Conservation (phyloP, 2,888 invertebrate species). For the Anarsia innoxiella region DNA sequence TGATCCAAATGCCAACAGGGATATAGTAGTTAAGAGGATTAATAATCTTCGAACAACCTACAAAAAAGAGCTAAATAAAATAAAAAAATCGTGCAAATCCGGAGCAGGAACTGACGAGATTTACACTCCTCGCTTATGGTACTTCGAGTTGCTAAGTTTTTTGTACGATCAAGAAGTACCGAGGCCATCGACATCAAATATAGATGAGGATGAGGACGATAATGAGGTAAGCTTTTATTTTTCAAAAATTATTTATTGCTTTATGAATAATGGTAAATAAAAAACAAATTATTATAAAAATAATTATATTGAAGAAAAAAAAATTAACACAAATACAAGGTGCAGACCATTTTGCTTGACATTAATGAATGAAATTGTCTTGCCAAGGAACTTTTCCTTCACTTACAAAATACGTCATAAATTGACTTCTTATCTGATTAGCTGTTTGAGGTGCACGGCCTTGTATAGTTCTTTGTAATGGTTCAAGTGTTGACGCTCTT, state of each 20-base stretch:
- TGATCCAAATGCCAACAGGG: slow-evolving; percentile 12
- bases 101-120: slow-evolving; percentile 11
- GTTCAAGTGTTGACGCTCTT: slow-evolving; percentile 10
- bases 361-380: slow-evolving; percentile 12
- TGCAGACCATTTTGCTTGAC: no score
- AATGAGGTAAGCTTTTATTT: slow-evolving; percentile 3
- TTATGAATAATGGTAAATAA: no score
- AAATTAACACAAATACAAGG: no score
- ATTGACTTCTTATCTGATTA: slow-evolving; percentile 4
- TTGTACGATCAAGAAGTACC: slow-evolving; percentile 7
- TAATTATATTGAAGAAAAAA: no score
- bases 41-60: slow-evolving; percentile 12
- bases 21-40: slow-evolving; percentile 10
- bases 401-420: slow-evolving; percentile 8
- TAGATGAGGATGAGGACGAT: slow-evolving; percentile 4
- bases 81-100: slow-evolving; percentile 9
- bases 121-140: background rate
- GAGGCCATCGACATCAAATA: slow-evolving; percentile 3
- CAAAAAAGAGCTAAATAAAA: slow-evolving; percentile 14
- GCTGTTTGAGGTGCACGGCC: slow-evolving; percentile 2
- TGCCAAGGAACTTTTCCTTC: slow-evolving; percentile 13
- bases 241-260: slow-evolving; percentile 7
- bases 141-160: slow-evolving; percentile 4
- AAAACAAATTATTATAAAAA: no score
- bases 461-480: slow-evolving; percentile 11